phyloP scores from a whole-genome alignment of 2,888 invertebrate species.

The Pristionchus maxplancki region DNA sequence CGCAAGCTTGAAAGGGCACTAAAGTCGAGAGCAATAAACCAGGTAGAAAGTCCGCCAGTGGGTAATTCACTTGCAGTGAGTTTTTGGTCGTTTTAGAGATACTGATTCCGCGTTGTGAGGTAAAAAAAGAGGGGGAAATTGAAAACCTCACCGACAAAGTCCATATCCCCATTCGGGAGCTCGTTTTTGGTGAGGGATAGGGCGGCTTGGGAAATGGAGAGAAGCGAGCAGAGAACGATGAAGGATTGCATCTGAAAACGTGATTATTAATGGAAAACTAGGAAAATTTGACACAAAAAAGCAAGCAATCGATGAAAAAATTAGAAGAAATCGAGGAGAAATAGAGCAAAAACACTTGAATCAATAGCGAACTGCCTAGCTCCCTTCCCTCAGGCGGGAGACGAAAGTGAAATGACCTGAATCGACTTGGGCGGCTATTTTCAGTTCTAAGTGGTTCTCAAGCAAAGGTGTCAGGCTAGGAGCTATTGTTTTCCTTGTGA shows the following conservation, averaged over 20 bases:
- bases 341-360: background rate
- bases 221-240: background rate
- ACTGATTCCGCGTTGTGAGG: too few species aligned
- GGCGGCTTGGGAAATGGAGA: background rate
- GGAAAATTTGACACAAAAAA: background rate
- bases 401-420: background rate
- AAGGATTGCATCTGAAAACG: background rate
- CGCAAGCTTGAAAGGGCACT: background rate
- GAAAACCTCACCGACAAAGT: background rate
- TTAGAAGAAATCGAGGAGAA: background rate
- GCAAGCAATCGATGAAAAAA: background rate
- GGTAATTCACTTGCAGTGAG: background rate
- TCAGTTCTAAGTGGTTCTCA: background rate
- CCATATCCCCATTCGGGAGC: background rate
- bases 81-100: background rate
- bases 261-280: background rate
- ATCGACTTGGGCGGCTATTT: background rate
- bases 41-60: background rate
- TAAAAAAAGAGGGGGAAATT: background rate
- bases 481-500: too few species aligned
- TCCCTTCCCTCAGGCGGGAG: background rate
- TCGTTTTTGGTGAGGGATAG: conserved; percentile 11
- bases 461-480: too few species aligned
- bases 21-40: background rate
- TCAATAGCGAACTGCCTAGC: background rate